These are phyloP conservation scores for Holothuria glaberrima DNA, from an alignment of 35 echinoderm and acorn worm genomes.

Conservation along the genomic window DNA sequence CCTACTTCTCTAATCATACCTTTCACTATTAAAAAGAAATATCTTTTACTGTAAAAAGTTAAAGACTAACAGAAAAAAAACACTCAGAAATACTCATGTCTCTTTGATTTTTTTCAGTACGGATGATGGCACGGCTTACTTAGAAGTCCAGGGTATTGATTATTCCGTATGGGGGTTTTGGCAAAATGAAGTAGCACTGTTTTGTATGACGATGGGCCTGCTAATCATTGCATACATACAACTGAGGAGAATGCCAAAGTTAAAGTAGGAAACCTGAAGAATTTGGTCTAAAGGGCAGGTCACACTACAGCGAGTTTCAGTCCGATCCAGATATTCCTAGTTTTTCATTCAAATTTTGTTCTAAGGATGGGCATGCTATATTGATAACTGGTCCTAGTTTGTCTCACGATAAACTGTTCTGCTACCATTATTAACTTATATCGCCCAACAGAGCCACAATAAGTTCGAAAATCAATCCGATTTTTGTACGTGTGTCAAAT, in stretches of 20 bases:
- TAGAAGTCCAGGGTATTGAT: slow-evolving; percentile 82
- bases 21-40: no score
- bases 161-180: slow-evolving; percentile 88
- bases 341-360: no score
- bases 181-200: slow-evolving; percentile 82
- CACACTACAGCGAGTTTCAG: no score
- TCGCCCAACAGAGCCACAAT: no score
- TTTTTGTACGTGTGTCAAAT: no score
- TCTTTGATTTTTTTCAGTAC: slow-evolving; percentile 55
- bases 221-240: slow-evolving; percentile 76
- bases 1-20: slow-evolving; percentile 1
- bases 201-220: slow-evolving; percentile 63
- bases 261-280: neutral
- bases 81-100: neutral
- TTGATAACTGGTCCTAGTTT: no score
- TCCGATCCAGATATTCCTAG: no score
- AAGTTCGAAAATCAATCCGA: no score
- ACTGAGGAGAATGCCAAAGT: slow-evolving; percentile 50
- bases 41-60: no score
- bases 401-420: no score
- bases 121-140: slow-evolving; percentile 56
- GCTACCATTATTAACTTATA: no score
- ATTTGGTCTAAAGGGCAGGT: neutral
- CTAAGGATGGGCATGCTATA: no score
- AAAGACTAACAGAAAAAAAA: neutral